phyloP scores from a whole-genome alignment of 2,888 invertebrate species.

The Tortrix viridana region DNA sequence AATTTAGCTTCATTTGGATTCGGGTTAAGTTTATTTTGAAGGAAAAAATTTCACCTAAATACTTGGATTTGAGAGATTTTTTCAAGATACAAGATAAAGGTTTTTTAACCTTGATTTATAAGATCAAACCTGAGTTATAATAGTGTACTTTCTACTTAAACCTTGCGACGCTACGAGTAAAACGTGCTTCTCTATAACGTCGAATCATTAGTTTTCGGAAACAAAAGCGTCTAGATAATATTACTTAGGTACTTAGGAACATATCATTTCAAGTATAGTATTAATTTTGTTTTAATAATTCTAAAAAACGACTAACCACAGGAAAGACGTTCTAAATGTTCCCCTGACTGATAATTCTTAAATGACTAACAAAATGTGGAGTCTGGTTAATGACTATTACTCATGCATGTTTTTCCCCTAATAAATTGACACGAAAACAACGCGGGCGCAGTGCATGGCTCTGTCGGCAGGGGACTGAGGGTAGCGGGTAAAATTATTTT shows the following conservation, averaged over 20 bases:
- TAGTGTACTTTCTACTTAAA: too few relatives aligned
- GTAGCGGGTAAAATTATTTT: conserved; percentile 60
- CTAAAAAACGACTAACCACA: too few relatives aligned
- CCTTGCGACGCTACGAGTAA: too few relatives aligned
- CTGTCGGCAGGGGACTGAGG: conserved; percentile 51
- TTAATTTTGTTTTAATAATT: too few relatives aligned
- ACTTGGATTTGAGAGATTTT: background rate
- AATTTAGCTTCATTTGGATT: background rate
- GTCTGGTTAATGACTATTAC: conserved; percentile 54
- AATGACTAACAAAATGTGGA: conserved; percentile 11
- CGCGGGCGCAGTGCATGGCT: conserved; percentile 57
- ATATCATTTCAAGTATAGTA: too few relatives aligned
- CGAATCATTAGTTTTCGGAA: too few relatives aligned
- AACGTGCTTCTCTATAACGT: too few relatives aligned
- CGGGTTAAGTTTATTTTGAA: background rate
- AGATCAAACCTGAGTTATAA: too few relatives aligned
- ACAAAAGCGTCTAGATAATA: too few relatives aligned
- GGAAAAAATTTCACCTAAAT: too few relatives aligned
- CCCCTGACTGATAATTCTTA: background rate
- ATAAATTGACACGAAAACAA: conserved; percentile 65
- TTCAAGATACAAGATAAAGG: background rate
- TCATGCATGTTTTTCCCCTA: conserved; percentile 59
- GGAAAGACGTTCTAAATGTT: too few relatives aligned
- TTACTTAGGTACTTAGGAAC: too few relatives aligned
- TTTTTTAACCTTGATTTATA: background rate